These are phyloP conservation scores for Pelosia muscerda DNA, from an alignment of 2,888 invertebrate genomes.

Conservation along the genomic window DNA sequence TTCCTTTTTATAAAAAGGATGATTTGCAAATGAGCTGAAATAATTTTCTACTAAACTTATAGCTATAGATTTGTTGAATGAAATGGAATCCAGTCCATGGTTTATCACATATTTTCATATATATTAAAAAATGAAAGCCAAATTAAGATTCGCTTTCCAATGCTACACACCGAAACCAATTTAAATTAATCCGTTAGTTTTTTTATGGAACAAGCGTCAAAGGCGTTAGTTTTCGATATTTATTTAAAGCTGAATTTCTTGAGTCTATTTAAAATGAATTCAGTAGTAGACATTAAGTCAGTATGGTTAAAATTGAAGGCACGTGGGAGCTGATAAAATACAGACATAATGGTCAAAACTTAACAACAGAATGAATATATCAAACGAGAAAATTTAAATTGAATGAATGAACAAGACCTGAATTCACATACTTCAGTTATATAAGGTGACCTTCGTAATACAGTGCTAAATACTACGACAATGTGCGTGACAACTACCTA, in stretches of 20 bases:
- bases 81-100: no score
- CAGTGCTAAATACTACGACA: conserved; percentile 40
- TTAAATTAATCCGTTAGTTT: not conserved
- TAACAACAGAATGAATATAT: no score
- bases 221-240: not conserved
- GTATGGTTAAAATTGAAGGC: no score
- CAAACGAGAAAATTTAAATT: not conserved
- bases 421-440: conserved; percentile 18
- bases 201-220: not conserved
- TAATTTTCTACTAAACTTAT: no score
- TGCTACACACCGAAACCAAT: not conserved
- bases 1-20: no score
- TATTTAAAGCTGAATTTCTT: not conserved
- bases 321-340: no score
- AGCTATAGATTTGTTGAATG: not conserved
- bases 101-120: no score
- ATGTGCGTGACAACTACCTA: conserved; percentile 26
- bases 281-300: no score
- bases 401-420: not conserved
- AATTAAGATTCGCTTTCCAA: not conserved
- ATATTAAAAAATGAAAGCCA: no score
- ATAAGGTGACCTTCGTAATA: conserved; percentile 37
- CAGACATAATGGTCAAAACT: no score
- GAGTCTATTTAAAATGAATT: not conserved
- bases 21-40: no score